phyloP scores from a whole-genome alignment of 2,888 invertebrate species.

The Drosophila melanocephala region DNA sequence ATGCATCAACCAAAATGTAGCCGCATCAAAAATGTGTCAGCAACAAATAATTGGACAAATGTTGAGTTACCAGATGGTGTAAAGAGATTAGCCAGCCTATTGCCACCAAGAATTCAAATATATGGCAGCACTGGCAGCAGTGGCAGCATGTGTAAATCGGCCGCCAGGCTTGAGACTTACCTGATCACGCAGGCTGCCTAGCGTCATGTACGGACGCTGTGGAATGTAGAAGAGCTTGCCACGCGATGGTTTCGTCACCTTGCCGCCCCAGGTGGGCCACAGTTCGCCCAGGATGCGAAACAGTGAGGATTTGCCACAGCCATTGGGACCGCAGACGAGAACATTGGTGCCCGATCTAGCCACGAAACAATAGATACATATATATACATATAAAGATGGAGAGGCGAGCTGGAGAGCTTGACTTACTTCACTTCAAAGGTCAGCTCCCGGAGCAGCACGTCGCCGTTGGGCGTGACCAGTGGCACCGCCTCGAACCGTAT shows the following conservation, averaged over 20 bases:
- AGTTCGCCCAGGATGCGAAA: conserved; percentile 98
- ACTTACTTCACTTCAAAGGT: conserved; percentile 93
- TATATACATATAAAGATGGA: not conserved
- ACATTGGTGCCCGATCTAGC: conserved; percentile 96
- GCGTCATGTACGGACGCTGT: conserved; percentile 98
- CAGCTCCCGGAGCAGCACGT: conserved; percentile 95
- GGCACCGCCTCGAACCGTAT: conserved; percentile 97
- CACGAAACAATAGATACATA: not conserved
- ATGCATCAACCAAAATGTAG: no score
- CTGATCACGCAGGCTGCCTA: conserved; percentile 97
- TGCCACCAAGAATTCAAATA: no score
- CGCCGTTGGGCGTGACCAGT: conserved; percentile 98
- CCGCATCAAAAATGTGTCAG: no score
- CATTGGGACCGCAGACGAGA: conserved; percentile 99
- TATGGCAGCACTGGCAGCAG: no score
- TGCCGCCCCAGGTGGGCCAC: conserved; percentile 98
- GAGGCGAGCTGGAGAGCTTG: conserved; percentile 30
- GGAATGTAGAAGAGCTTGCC: conserved; percentile 97
- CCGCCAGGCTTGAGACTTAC: conserved; percentile 82
- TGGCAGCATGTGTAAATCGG: not conserved
- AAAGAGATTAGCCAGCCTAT: no score
- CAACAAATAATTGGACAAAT: no score
- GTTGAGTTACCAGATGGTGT: no score
- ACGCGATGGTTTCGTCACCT: conserved; percentile 96
- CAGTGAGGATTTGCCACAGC: conserved; percentile 98